Percentiles rank a stretch among this genome's conserved stretches.
phyloP scores from a whole-genome alignment of 2,888 invertebrate genomes.

The Cosmorhoe ocellata region DNA sequence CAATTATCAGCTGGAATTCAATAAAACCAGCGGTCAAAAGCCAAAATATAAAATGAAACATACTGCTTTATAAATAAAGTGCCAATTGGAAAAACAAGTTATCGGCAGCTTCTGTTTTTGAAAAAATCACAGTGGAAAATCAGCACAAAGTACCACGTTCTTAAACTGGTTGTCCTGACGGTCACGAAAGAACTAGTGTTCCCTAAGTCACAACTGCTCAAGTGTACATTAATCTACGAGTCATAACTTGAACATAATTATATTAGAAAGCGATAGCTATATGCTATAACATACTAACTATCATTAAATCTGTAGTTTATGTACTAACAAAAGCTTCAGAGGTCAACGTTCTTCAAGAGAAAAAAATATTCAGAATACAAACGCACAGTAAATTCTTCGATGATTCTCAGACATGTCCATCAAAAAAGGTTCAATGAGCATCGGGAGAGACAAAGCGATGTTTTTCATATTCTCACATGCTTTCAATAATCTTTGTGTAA shows the following conservation, averaged over 20 bases:
- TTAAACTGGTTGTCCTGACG: no score
- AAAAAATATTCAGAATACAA: constrained; percentile 17
- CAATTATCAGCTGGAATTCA: constrained; percentile 50
- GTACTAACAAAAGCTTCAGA: background rate
- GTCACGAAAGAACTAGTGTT: no score
- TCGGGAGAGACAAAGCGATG: constrained; percentile 41
- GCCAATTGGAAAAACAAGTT: no score
- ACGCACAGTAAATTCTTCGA: constrained; percentile 12
- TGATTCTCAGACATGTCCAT: constrained; percentile 8
- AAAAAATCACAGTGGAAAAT: no score
- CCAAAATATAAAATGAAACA: no score
- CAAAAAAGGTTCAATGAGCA: constrained; percentile 21
- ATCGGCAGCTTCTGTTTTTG: no score
- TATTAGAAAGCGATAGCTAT: constrained; percentile 1
- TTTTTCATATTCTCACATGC: constrained; percentile 56
- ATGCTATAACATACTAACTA: background rate
- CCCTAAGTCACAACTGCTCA: no score
- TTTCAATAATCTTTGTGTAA: constrained; percentile 52
- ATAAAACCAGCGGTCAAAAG: background rate
- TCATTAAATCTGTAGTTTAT: no score
- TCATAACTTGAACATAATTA: background rate
- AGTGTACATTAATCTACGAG: no score
- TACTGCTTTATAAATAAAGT: no score
- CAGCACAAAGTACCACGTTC: no score
- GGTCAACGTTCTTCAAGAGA: constrained; percentile 5